phyloP scores from a whole-genome alignment of 2,888 invertebrate species.

The Apamea sordens region DNA sequence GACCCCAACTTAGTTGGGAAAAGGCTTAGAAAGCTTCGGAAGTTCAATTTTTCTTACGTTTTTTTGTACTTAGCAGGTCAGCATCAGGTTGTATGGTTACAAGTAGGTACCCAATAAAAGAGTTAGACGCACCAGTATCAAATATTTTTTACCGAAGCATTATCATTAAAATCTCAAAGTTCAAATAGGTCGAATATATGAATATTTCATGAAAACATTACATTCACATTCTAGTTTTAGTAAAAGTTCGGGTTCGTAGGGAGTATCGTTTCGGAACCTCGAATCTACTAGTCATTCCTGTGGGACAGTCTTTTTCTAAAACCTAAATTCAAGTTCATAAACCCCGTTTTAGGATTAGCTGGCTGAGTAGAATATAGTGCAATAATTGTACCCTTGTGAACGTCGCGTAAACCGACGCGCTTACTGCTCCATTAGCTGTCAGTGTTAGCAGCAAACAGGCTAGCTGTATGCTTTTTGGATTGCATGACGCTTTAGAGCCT shows the following conservation, averaged over 20 bases:
- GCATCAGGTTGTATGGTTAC: too few relatives aligned
- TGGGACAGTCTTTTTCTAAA: background rate
- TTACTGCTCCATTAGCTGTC: background rate
- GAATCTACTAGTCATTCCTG: background rate
- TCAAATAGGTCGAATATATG: background rate
- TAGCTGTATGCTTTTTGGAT: background rate
- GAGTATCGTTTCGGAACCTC: background rate
- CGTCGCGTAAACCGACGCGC: too few relatives aligned
- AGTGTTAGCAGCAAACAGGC: background rate
- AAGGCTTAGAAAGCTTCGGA: too few relatives aligned
- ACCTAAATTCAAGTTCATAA: background rate
- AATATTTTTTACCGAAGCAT: background rate
- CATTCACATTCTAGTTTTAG: background rate
- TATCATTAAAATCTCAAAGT: background rate
- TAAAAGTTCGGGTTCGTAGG: background rate
- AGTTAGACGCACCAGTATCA: too few relatives aligned
- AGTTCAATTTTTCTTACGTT: too few relatives aligned
- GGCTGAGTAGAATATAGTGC: background rate
- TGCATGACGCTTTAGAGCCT: background rate
- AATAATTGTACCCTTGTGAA: background rate
- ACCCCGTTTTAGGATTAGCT: background rate
- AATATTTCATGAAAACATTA: background rate
- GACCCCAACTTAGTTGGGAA: too few relatives aligned
- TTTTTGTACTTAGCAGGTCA: too few relatives aligned
- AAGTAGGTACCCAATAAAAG: too few relatives aligned